Evolutionary conservation across 2,113 vertebrate genomes (phyloP), one percentile per base, ranked within the genome.

Genomic region (Cariama cristata): DNA sequence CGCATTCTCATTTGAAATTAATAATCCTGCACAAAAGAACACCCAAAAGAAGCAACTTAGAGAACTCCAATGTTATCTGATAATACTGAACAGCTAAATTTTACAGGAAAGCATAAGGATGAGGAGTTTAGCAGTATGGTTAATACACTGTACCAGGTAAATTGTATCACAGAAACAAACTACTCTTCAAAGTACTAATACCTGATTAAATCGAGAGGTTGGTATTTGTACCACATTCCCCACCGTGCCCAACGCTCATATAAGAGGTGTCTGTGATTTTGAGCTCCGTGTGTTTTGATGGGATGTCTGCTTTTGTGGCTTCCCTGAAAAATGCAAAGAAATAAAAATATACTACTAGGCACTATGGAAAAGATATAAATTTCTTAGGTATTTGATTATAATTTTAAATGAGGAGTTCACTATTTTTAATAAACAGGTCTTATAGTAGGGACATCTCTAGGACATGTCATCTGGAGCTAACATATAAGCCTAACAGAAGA

Each of bases 151-250:
- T 79, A 27, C 26, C 42, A 64, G n/a, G 44, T 12, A 32, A 18
- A 3, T 44, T 21, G 14, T 16, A 45, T 27, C 38, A 83, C 12
- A 64, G 45, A 72, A 90, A 38, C 18, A 74, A 94, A 27, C 72
- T 59, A 22, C 58, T 67, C 56, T 82, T 81, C 62, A 28, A 60
- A 94, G 38, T 85, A 76, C 40, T 35, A 69, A 68, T 98, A 99
- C 99, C 99, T 99, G 98, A 99, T 99, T 96, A 99, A 98, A 96
- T 99, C 99, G 53, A 99, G 98, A 63, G 99, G 99, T 56, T 99
- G 99, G 95, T 99, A 99, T 95, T 99, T 99, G 97, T 99, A 99
- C 99, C 99, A 99, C 98, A 99, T 99, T 14, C 99, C 99, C 99
- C 99, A 99, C 68, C 99, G 99, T 71, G 99, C 99, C 99, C 99